Evolutionary conservation across 2,888 invertebrate species (phyloP), one percentile per base, ranked within the genome.

Genomic region (Crocallis elinguaria): DNA sequence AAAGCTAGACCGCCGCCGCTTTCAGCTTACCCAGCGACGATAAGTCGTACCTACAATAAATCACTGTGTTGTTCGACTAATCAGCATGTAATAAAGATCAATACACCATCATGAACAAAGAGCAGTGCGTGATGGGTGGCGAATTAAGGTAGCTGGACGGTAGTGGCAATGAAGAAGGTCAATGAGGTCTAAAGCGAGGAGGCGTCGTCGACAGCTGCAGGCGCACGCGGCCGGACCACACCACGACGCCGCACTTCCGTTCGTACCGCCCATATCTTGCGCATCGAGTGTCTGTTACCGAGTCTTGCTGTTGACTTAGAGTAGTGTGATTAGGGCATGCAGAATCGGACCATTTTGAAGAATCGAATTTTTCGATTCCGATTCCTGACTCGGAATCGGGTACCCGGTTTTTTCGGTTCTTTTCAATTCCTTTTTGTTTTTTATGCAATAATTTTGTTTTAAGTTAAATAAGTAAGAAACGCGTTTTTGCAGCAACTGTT

Each of bases 261-360:
- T 88, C 79, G 88, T 89, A 85, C 83, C 77, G 83, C 77, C 43
- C 79, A 82, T 86, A 78, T 88, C 75, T 87, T 82, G 82, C 82
- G 84, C 82, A 83, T 87, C 88, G 81, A 87, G 83, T 88, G 83
- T 85, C 83, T 88, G 82, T 85, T 81, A 78, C 77, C 77, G 75
- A 86, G 75, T 84, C 82, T 89, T 88, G 87, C 83, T 89, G 86
- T 89, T 88, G 76, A 86, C 71, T 84, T 90, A 88, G 90, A 75
- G 85, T 90, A 90, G 89, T 90, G 88, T n/a, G n/a, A n/a, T n/a
- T n/a, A n/a, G n/a, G n/a, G n/a, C n/a, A n/a, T n/a, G n/a, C n/a
- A n/a, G n/a, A n/a, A n/a, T n/a, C n/a, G n/a, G n/a, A n/a, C n/a
- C n/a, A n/a, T n/a, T n/a, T n/a, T n/a, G n/a, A n/a, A n/a, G n/a